Evolutionary conservation across 2,888 invertebrate genomes (phyloP).

Genomic region (Thelaira solivaga): DNA sequence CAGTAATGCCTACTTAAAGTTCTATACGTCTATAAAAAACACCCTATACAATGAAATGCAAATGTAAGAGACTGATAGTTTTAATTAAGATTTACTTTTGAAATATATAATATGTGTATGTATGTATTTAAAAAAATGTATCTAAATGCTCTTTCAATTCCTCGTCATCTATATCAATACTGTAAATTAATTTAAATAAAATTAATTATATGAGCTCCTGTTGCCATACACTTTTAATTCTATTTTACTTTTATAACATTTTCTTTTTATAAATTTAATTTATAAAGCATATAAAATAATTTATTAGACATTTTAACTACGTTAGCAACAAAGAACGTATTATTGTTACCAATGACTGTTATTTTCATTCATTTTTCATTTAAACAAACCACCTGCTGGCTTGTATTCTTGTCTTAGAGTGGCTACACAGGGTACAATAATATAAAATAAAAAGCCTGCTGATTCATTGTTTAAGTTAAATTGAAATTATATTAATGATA

Average conservation of each 20-base stretch:
- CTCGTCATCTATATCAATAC: no score
- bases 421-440: neutral
- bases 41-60: no score
- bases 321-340: conserved; percentile 26
- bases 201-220: no score
- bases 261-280: no score
- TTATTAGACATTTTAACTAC: conserved; percentile 36
- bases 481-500: conserved; percentile 52
- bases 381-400: conserved; percentile 34
- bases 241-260: no score
- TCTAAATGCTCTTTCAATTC: no score
- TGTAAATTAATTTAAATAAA: no score
- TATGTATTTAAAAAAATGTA: neutral
- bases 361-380: conserved; percentile 24
- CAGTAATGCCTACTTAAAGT: no score
- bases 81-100: neutral
- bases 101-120: neutral
- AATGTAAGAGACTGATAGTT: conserved; percentile 20
- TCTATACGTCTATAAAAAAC: no score
- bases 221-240: no score
- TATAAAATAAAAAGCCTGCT: conserved; percentile 38
- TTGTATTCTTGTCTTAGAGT: neutral
- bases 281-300: conserved; percentile 8
- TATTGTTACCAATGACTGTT: conserved; percentile 39
- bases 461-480: conserved; percentile 46